Percentiles rank a stretch among this genome's conserved stretches.
phyloP scores from a whole-genome alignment of 2,113 vertebrate genomes.

The Sciurus niger region DNA sequence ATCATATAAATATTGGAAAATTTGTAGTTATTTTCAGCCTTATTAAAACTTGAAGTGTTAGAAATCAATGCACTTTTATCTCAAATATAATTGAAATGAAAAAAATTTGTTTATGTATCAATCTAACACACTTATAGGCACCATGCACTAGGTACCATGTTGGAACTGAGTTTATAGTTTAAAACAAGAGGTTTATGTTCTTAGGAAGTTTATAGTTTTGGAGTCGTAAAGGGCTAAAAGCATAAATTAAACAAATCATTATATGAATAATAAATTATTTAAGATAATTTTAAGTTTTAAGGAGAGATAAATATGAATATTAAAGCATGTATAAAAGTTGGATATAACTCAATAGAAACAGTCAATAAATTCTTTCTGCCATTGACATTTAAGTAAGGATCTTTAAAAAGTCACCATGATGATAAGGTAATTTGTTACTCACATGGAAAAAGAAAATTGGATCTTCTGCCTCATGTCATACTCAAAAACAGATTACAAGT shows the following conservation, averaged over 20 bases:
- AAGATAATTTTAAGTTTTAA: constrained; percentile 45
- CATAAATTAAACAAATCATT: not conserved
- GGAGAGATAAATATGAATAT: not conserved
- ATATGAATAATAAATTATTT: constrained; percentile 28
- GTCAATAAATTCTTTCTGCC: constrained; percentile 26
- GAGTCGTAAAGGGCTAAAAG: not conserved
- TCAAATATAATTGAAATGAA: not conserved
- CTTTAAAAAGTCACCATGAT: not conserved
- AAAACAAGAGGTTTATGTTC: not conserved
- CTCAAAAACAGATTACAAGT: not conserved
- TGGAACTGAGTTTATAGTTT: not conserved
- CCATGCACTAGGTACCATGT: not conserved
- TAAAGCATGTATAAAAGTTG: not conserved
- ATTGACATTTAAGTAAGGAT: not conserved
- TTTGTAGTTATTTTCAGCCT: not conserved
- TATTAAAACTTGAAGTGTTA: not conserved
- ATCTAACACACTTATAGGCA: not conserved
- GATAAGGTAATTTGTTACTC: not conserved
- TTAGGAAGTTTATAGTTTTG: not conserved
- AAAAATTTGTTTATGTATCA: not conserved
- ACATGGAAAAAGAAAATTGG: not conserved
- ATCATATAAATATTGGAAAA: not conserved
- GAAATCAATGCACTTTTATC: not conserved
- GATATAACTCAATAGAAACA: not conserved
- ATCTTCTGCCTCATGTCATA: not conserved